Base-by-base conservation (phyloP, 1,140 invertebrate genomes). In the Trissolcus basalis region DNA sequence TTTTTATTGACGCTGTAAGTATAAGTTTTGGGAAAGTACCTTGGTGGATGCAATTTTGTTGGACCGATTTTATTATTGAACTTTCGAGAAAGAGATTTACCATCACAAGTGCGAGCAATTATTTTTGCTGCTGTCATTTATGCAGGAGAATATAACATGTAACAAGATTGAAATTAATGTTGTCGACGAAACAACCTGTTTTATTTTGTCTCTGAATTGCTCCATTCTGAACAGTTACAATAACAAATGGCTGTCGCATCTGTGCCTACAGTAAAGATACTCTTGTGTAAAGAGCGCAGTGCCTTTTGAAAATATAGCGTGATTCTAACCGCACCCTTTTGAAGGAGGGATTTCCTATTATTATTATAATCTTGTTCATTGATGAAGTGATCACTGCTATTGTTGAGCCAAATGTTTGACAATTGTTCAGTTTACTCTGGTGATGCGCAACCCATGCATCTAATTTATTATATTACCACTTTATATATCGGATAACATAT, bases 401-500 rank as follows among this genome's bases (percentile, higher is more conserved):
- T 87, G 86, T 88, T 74, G 56, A 79, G 81, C 86, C 86, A 88
- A 87, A 88, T 88, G 86, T 82, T 84, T 77, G 81, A 77, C 77
- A 51, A 73, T 77, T 63, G 51, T 69, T 55, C 74, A 73, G 36
- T 39, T 39, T 39, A 27, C 19, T 27, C 19, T 27, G 19, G 2
- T 27, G 19, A 27, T 27, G 19, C 19, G 19, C 19, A 27, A 27
- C 19, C 19, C 19, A 27, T 27, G 19, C 19, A 27, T 27, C 19
- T 27, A 27, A 27, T 27, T 27, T 27, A 27, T 27, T 27, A 27
- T 27, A 27, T 27, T 27, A 27, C 19, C 19, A 27, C 19, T 27
- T 27, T 27, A 27, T 27, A 27, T 3, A 27, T 27, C 19, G 1
- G 19, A 27, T 27, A 27, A 27, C 2, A 27, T 27, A 27, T 27